phyloP scores from a whole-genome alignment of 2,888 invertebrate species.

The Drosophila pseudotalamancana region DNA sequence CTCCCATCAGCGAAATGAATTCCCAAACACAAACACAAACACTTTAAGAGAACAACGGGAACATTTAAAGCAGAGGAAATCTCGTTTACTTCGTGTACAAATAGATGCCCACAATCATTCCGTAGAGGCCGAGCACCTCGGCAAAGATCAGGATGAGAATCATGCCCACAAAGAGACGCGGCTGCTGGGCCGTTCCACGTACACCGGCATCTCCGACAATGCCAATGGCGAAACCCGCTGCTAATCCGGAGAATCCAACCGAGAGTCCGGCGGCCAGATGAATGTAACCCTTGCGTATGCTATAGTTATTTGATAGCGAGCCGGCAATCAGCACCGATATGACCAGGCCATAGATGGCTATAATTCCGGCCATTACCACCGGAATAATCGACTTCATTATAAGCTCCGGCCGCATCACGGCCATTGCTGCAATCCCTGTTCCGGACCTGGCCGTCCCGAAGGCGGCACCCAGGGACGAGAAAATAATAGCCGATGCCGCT shows the following conservation, averaged over 20 bases:
- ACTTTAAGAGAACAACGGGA: conserved; percentile 1
- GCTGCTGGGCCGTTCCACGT: conserved; percentile 99
- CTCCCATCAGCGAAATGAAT: conserved; percentile 10
- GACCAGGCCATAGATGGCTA: conserved; percentile 99
- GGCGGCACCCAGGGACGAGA: conserved; percentile 93
- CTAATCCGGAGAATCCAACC: conserved; percentile 98
- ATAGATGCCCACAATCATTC: conserved; percentile 99
- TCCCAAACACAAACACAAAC: no score
- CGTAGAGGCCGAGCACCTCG: conserved; percentile 99
- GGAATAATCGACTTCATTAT: conserved; percentile 96
- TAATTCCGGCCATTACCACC: conserved; percentile 99
- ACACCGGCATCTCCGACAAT: conserved; percentile 99
- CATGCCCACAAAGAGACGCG: conserved; percentile 87
- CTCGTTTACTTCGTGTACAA: conserved; percentile 94
- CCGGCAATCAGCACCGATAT: conserved; percentile 98
- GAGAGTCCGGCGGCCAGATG: conserved; percentile 98
- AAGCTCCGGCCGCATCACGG: conserved; percentile 99
- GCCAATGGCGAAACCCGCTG: conserved; percentile 89
- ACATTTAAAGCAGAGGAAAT: neutral
- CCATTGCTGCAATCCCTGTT: conserved; percentile 93
- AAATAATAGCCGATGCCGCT: conserved; percentile 97
- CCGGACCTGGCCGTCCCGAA: conserved; percentile 66
- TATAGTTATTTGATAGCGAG: conserved; percentile 51
- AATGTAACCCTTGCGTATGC: conserved; percentile 93
- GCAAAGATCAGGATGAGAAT: conserved; percentile 94